phyloP scores from a whole-genome alignment of 2,797 vertebrate species.

The Phyllotis vaccarum region DNA sequence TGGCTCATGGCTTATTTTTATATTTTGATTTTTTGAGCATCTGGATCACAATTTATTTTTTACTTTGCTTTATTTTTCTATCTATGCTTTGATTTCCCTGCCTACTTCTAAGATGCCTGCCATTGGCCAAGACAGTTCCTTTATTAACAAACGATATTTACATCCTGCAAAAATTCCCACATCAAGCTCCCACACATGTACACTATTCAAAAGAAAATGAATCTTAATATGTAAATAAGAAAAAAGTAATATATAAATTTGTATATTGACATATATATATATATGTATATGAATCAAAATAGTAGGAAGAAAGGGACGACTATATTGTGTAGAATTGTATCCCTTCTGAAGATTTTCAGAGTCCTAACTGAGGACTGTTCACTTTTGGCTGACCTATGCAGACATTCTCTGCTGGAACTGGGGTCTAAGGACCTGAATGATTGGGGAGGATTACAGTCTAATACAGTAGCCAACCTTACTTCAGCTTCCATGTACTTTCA shows the following conservation, averaged over 20 bases:
- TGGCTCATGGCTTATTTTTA: too few species aligned
- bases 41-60: too few species aligned
- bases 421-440: neutral
- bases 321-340: neutral
- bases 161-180: too few species aligned
- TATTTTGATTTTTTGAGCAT: too few species aligned
- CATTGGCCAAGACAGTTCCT: too few species aligned
- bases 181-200: neutral
- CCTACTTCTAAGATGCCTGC: too few species aligned
- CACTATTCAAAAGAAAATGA: neutral
- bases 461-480: neutral
- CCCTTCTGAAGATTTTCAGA: neutral
- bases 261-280: neutral
- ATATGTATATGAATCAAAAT: neutral
- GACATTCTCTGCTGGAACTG: neutral
- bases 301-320: neutral
- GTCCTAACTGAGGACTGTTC: neutral
- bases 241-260: neutral
- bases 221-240: neutral
- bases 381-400: neutral
- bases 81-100: too few species aligned
- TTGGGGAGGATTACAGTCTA: neutral
- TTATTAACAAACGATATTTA: too few species aligned
- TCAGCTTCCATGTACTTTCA: neutral
- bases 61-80: too few species aligned